Evolutionary conservation across 2,113 vertebrate genomes (phyloP).

Genomic region (Clarias gariepinus): DNA sequence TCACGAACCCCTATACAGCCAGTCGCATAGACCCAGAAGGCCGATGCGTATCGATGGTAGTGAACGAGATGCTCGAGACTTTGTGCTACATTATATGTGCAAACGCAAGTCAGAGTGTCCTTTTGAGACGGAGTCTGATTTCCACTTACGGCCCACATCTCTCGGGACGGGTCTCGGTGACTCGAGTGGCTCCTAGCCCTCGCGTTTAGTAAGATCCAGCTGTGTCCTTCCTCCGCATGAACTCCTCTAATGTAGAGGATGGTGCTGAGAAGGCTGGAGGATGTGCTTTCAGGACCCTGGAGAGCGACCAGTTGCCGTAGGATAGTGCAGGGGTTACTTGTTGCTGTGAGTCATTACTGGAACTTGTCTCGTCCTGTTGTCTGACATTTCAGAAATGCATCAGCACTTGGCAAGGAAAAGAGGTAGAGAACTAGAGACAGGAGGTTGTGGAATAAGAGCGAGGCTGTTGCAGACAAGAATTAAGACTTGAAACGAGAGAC

Average conservation of each 20-base stretch:
- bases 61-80: neutral
- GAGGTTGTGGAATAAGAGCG: neutral
- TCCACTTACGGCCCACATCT: neutral
- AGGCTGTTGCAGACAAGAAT: conserved; percentile 4
- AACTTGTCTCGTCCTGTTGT: conserved; percentile 16
- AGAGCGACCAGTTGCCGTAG: neutral
- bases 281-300: conserved; percentile 24
- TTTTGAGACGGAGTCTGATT: conserved; percentile 13
- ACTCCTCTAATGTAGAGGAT: neutral
- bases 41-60: neutral
- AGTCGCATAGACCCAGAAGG: neutral
- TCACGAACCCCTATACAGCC: neutral
- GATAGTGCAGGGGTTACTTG: neutral
- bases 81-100: neutral
- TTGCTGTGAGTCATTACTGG: neutral
- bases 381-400: conserved; percentile 34
- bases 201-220: conserved; percentile 5
- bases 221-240: neutral
- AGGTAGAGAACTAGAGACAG: neutral
- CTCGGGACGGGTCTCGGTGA: neutral
- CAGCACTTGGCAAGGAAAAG: neutral
- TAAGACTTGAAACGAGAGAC: neutral
- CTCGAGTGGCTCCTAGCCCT: conserved; percentile 4
- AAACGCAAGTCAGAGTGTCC: neutral
- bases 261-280: neutral